phyloP scores from a whole-genome alignment of 2,113 vertebrate species.

The Boulengeromyrus knoepffleri region DNA sequence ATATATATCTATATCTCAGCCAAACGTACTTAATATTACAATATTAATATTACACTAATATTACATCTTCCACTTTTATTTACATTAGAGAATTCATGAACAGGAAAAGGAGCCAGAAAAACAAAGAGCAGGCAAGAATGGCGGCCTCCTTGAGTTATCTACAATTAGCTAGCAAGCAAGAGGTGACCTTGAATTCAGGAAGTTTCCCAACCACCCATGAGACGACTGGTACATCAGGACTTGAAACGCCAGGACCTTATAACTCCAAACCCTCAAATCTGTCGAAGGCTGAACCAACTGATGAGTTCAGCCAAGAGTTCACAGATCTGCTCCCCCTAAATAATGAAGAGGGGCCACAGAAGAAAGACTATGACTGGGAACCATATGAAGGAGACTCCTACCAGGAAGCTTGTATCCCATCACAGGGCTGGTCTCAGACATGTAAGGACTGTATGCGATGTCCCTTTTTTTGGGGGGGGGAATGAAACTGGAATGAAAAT shows the following conservation, averaged over 20 bases:
- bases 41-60: neutral
- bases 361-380: neutral
- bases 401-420: neutral
- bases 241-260: neutral
- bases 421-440: neutral
- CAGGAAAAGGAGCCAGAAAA: neutral
- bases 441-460: neutral
- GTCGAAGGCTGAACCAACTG: neutral
- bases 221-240: too few relatives aligned
- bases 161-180: neutral
- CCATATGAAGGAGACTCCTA: neutral
- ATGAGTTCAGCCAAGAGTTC: neutral
- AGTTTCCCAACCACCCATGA: neutral
- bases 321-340: neutral
- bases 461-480: neutral
- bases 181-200: neutral
- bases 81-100: neutral
- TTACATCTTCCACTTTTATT: neutral
- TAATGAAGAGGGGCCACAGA: neutral
- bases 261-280: neutral
- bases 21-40: neutral
- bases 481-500: neutral
- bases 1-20: neutral
- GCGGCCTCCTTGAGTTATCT: slow-evolving; percentile 3
- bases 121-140: neutral